Evolutionary conservation across 2,113 vertebrate species (phyloP), one percentile per base, ranked within the genome.

Genomic region (Amblyornis subalaris): DNA sequence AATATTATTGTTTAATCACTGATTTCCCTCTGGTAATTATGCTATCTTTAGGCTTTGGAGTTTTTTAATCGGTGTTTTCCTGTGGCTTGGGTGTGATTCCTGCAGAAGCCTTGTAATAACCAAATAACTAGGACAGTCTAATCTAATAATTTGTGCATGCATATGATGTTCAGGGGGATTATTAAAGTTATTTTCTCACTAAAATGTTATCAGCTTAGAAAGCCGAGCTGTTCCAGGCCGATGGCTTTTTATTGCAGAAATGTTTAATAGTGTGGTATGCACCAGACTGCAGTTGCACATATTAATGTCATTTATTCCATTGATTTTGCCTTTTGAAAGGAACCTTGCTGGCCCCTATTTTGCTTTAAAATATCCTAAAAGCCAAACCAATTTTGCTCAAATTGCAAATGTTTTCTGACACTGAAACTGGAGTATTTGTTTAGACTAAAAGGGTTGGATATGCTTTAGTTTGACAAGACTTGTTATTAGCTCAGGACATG

Each of bases 1-100:
- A 97, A 96, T 91, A 96, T 89, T 96, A 94, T 93, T 95, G 78
- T 95, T 97, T 96, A 95, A 96, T 96, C 95, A 96, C 89, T 28
- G 20, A 70, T 94, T 94, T 96, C 90, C 77, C 91, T 90, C 38
- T 81, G 69, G 90, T 96, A 95, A 96, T 97, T 94, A 95, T 73
- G 35, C 47, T 93, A 28, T 94, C 29, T 82, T 96, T 95, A 96
- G 65, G 69, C 91, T 95, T 97, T 88, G 23, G 38, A 44, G 10
- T 44, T 90, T 88, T 89, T 96, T 93, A 76, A 93, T 81, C 20
- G 0, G 42, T 92, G 76, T 93, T 96, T 97, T 94, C 90, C 94
- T 88, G 95, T 92, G 86, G 92, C 54, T 96, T 91, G 79, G 82
- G 93, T 94, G 89, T 93, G 94, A 97, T 94, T 97, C 96, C 89